Evolutionary conservation across 2,113 vertebrate genomes (phyloP), one percentile per base, ranked within the genome.

Genomic region (Callipepla californica): DNA sequence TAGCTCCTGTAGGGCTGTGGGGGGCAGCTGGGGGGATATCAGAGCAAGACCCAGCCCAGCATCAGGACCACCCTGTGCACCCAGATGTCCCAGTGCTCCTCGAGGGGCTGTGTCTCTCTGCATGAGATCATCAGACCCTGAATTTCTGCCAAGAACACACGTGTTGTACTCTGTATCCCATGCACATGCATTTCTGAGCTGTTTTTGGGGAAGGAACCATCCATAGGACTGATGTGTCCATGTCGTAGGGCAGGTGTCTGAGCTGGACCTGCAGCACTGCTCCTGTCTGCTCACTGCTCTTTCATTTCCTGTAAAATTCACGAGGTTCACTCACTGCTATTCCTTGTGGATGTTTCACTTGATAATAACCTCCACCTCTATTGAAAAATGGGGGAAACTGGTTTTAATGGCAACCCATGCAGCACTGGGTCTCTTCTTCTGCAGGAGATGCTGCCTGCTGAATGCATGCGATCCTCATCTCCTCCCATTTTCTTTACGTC

Each of bases 261-360:
- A n/a, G 30, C 63, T 55, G 75, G 30, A 23, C 15, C 44, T 68
- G 80, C 18, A 61, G 86, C 68, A 61, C 50, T 2, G 0, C 34
- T 48, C 5, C 73, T 7, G 15, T 58, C 19, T 38, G 5, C 36
- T 48, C 80, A 4, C 66, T 79, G 66, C 63, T 80, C 53, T 85
- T 85, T 68, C 63, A 74, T 91, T 92, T 91, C 61, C 87, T 70
- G 59, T 86, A 6, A 72, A 89, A 38, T 3, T 2, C 48, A 13
- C n/a, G 74, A 81, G 55, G 85, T 45, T 44, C 50, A 66, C 65
- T 70, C 69, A 45, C 7, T 87, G 73, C 73, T 58, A 36, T 55
- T 91, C 34, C 13, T 48, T n/a, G n/a, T 23, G 69, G 38, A 6
- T 70, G 34, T 77, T 76, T 85, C 6, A 34, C 23, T 72, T 53